A percentile compares a stretch with the other conserved stretches of the same genome.
These are phyloP conservation scores for Dicranocentrus wangi DNA, from an alignment of 2,888 invertebrate species.

Conservation along the genomic window DNA sequence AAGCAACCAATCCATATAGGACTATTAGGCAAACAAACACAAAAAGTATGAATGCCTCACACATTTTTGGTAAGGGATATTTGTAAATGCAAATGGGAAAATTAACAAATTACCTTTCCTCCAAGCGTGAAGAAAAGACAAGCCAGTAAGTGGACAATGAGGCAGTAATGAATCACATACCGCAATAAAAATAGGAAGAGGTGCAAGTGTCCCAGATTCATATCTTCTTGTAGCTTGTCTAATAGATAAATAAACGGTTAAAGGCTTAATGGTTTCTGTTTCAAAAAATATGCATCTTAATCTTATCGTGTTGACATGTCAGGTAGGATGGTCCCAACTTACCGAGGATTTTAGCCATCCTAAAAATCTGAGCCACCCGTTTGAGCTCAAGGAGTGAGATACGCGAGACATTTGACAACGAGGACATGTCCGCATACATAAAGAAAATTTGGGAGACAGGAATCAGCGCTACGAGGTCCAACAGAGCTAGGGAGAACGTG, in stretches of 20 bases:
- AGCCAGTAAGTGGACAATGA: slow-evolving; percentile 33
- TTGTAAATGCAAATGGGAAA: not conserved
- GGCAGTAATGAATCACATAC: slow-evolving; percentile 41
- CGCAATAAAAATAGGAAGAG: slow-evolving; percentile 9
- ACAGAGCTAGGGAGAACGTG: slow-evolving; percentile 39
- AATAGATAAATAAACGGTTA: no score
- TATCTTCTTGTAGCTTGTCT: slow-evolving; percentile 55
- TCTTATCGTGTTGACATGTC: no score
- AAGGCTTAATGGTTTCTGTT: not conserved
- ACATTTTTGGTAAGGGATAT: not conserved
- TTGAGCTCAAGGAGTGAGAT: slow-evolving; percentile 2
- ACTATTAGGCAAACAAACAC: slow-evolving; percentile 2
- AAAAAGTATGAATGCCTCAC: no score
- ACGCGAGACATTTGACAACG: not conserved
- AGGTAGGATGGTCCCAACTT: no score
- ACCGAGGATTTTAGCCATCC: slow-evolving; percentile 52
- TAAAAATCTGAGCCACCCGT: slow-evolving; percentile 23
- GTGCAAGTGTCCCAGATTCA: slow-evolving; percentile 29
- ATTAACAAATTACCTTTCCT: slow-evolving; percentile 35
- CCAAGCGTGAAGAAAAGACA: slow-evolving; percentile 44
- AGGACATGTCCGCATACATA: not conserved
- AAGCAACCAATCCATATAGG: slow-evolving; percentile 42
- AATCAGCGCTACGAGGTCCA: slow-evolving; percentile 31
- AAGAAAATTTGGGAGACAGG: slow-evolving; percentile 6
- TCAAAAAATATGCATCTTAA: not conserved